Conservation (phyloP, 2,797 vertebrate genomes). For the Aulostomus chinensis region DNA sequence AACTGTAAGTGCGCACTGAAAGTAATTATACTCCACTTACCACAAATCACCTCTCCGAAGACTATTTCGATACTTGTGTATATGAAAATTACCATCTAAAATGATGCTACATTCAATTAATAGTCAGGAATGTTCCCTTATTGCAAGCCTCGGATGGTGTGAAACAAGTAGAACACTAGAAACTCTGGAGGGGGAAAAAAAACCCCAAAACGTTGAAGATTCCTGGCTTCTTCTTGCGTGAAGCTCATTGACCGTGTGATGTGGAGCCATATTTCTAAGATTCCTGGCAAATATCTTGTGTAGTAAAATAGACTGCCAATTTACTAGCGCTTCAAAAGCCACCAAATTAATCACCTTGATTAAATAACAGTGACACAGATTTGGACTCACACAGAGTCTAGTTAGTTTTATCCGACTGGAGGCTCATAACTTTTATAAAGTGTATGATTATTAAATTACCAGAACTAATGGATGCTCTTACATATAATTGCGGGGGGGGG, state of each 20-base stretch:
- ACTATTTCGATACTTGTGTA: conserved; percentile 17
- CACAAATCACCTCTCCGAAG: conserved; percentile 57
- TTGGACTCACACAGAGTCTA: conserved; percentile 22
- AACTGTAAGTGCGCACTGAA: conserved; percentile 57
- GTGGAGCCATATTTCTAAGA: conserved; percentile 33
- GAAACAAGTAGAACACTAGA: conserved; percentile 22
- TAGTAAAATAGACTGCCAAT: conserved; percentile 25
- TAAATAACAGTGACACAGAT: conserved; percentile 36
- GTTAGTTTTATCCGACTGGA: not conserved
- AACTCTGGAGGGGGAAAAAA: conserved; percentile 3
- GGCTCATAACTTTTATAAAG: conserved; percentile 25
- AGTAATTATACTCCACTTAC: conserved; percentile 67
- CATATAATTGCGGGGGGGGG: no score
- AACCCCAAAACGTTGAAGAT: conserved; percentile 13
- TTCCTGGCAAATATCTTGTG: conserved; percentile 30
- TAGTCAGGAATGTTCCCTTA: not conserved
- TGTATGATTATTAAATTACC: conserved; percentile 19
- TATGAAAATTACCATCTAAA: conserved; percentile 21
- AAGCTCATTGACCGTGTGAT: conserved; percentile 34
- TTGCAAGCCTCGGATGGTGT: conserved; percentile 2
- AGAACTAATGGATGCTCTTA: conserved; percentile 18
- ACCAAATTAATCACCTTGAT: conserved; percentile 45
- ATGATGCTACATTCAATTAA: conserved; percentile 19
- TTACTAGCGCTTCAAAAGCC: conserved; percentile 23
- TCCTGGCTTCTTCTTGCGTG: conserved; percentile 21